A percentile compares a stretch with the other conserved stretches of the same genome.
Evolutionary conservation across 2,888 invertebrate genomes (phyloP).

Genomic region (Tridacna gigas): DNA sequence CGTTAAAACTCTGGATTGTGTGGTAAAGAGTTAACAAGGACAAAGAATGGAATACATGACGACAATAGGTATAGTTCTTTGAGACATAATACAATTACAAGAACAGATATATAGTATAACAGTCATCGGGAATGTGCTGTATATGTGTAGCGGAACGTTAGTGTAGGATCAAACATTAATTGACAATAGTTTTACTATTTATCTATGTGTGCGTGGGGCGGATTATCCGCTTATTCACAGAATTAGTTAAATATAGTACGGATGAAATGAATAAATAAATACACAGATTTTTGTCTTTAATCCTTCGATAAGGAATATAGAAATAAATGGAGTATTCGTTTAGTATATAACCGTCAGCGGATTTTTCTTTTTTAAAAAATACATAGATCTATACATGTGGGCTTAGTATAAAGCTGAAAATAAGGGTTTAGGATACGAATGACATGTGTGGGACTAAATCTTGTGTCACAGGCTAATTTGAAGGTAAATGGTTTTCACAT

Average conservation of each 20-base stretch:
- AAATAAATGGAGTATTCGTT: no score
- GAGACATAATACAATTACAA: neutral
- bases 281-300: neutral
- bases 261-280: neutral
- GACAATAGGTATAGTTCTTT: neutral
- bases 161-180: neutral
- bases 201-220: slow-evolving; percentile 12
- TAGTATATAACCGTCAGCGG: no score
- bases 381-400: no score
- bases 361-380: no score
- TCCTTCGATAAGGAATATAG: neutral
- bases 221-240: slow-evolving; percentile 14
- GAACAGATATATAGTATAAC: neutral
- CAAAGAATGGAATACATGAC: neutral
- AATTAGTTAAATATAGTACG: neutral
- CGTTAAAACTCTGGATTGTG: no score
- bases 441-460: slow-evolving; percentile 8
- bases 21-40: no score
- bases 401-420: no score
- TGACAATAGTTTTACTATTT: slow-evolving; percentile 25
- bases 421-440: neutral
- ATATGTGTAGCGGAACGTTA: neutral
- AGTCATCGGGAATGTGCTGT: slow-evolving; percentile 10
- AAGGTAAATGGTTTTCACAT: neutral
- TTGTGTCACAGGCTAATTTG: no score